Evolutionary conservation across 2,113 vertebrate genomes (phyloP).

Genomic region (Thamnophis sirtalis): DNA sequence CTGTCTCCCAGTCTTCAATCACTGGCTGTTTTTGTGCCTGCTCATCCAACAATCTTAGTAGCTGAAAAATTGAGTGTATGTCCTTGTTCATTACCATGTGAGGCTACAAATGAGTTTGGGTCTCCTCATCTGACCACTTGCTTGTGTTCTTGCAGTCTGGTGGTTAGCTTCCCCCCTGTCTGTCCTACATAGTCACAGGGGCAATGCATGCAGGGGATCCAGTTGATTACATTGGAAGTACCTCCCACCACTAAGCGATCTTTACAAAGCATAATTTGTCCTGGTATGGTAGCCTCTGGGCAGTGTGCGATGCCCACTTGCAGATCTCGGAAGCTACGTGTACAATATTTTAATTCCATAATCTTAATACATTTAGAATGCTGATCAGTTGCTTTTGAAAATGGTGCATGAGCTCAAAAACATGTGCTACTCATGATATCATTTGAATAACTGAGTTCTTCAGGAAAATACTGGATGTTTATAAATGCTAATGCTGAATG

Average conservation of each 20-base stretch:
- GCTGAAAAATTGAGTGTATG: neutral
- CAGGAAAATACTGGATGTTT: neutral
- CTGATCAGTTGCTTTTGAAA: neutral
- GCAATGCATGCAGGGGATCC: neutral
- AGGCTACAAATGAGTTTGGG: neutral
- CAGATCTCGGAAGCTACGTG: neutral
- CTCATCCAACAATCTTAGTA: neutral
- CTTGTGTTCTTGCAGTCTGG: neutral
- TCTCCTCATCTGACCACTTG: neutral
- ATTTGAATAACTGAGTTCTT: neutral
- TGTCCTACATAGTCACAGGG: neutral
- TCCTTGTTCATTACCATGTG: neutral
- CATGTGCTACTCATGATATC: neutral
- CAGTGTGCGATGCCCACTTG: neutral
- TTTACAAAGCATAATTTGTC: neutral
- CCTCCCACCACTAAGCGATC: neutral
- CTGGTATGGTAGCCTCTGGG: neutral
- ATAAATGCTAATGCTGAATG: neutral
- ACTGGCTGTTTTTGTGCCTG: neutral
- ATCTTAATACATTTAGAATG: neutral
- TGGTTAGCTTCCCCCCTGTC: neutral
- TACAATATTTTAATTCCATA: neutral
- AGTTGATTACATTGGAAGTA: neutral
- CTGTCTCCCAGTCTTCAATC: neutral
- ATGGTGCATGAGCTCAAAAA: neutral